Conservation (phyloP, 2,888 invertebrate species). For the Metallyticus violacea region DNA sequence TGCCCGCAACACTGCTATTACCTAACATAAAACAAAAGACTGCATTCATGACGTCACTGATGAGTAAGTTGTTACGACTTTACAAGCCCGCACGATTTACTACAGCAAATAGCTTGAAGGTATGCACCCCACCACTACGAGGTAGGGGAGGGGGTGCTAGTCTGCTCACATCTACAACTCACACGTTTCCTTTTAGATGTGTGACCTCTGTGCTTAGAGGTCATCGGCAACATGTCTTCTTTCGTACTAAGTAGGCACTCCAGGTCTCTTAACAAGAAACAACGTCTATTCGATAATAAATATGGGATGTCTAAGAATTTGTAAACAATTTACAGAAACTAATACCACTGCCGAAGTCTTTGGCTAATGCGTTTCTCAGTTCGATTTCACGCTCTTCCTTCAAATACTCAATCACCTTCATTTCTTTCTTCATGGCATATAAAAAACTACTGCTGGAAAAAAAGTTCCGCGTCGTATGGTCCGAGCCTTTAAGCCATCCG, state of each 20-base stretch:
- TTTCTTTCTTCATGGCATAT: too few species aligned
- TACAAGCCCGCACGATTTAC: conserved; percentile 1
- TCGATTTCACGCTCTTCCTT: too few species aligned
- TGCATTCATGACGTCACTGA: conserved; percentile 5
- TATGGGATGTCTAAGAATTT: too few species aligned
- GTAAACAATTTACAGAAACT: too few species aligned
- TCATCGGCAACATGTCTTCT: conserved; percentile 2
- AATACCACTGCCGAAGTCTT: too few species aligned
- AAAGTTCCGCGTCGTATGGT: too few species aligned
- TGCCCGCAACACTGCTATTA: background rate
- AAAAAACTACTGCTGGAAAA: too few species aligned
- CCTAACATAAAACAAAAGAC: conserved; percentile 11
- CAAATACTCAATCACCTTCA: too few species aligned
- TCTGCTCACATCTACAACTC: background rate
- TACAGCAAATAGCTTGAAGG: conserved; percentile 11
- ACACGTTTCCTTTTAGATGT: background rate
- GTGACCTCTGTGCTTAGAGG: background rate
- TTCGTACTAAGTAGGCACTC: background rate
- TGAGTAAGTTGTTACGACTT: background rate
- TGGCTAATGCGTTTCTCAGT: too few species aligned
- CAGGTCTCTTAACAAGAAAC: background rate
- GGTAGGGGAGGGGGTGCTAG: background rate
- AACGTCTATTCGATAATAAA: background rate
- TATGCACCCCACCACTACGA: background rate
- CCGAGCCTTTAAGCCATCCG: too few species aligned